Conservation (phyloP, 2,888 invertebrate species). For the Callyntrura guangdongensis region DNA sequence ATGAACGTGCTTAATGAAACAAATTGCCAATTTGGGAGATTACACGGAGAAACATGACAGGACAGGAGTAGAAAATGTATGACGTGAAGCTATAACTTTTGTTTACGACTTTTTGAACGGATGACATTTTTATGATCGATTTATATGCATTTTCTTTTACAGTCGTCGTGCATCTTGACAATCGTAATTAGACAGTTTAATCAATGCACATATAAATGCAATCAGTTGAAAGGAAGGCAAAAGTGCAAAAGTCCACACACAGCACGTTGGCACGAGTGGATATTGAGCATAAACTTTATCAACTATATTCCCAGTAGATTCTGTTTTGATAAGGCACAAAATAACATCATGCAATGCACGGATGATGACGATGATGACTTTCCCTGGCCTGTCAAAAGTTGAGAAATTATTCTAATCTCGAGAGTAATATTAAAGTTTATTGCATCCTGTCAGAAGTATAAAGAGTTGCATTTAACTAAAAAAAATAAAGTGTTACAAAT, state of each 20-base stretch:
- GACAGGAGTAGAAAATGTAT: not conserved
- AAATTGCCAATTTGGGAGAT: constrained; percentile 80
- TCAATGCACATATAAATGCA: constrained; percentile 36
- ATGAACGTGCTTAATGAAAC: constrained; percentile 83
- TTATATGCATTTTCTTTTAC: not conserved
- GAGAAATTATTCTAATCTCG: constrained; percentile 8
- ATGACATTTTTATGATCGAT: constrained; percentile 26
- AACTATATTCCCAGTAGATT: not conserved
- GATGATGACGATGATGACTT: not conserved
- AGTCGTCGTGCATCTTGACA: not conserved
- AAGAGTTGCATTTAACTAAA: constrained; percentile 48
- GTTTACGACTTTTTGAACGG: not conserved
- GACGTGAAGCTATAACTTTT: not conserved
- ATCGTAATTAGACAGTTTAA: not conserved
- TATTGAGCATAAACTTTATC: not conserved
- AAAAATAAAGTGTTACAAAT: constrained; percentile 6
- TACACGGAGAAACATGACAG: not conserved
- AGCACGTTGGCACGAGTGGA: not conserved
- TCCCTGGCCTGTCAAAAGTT: constrained; percentile 42
- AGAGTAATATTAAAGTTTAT: constrained; percentile 47
- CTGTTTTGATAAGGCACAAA: not conserved
- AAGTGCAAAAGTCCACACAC: constrained; percentile 2
- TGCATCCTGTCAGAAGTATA: constrained; percentile 61
- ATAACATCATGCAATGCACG: constrained; percentile 28
- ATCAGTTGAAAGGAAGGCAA: not conserved